phyloP scores from a whole-genome alignment of 2,797 vertebrate species.

The Trematomus bernacchii region DNA sequence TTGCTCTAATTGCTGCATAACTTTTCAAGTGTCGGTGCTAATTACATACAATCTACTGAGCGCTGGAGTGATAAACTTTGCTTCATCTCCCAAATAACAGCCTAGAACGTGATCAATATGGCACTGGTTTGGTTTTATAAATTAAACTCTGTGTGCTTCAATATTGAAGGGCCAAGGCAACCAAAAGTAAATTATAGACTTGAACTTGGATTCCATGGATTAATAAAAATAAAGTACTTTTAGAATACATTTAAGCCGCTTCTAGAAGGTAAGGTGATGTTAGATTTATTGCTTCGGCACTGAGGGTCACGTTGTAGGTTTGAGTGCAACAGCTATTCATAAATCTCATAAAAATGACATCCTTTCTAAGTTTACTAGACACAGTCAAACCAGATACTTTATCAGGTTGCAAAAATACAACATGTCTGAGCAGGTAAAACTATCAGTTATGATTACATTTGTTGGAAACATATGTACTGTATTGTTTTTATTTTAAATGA shows the following conservation, averaged over 20 bases:
- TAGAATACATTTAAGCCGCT: conserved; percentile 21
- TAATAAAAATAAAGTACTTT: conserved; percentile 41
- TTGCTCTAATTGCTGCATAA: conserved; percentile 60
- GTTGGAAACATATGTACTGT: background rate
- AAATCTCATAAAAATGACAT: background rate
- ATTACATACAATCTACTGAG: conserved; percentile 49
- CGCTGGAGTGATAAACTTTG: conserved; percentile 56
- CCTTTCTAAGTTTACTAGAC: background rate
- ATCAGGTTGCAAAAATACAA: background rate
- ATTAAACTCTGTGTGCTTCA: conserved; percentile 38
- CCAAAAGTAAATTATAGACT: conserved; percentile 50
- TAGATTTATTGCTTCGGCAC: conserved; percentile 44
- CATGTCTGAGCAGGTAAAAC: background rate
- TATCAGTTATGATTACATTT: background rate
- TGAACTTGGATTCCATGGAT: conserved; percentile 14
- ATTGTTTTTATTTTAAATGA: no score
- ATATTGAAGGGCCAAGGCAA: conserved; percentile 25
- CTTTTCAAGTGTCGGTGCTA: conserved; percentile 52
- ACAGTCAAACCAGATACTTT: background rate
- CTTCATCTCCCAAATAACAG: conserved; percentile 59
- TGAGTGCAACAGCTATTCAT: background rate
- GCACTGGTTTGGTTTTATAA: conserved; percentile 34
- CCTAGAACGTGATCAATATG: conserved; percentile 60
- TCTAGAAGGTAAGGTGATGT: conserved; percentile 28
- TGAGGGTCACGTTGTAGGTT: conserved; percentile 17